These are phyloP conservation scores for Leptinotarsa texana DNA, from an alignment of 1,140 invertebrate species.

Conservation along the genomic window DNA sequence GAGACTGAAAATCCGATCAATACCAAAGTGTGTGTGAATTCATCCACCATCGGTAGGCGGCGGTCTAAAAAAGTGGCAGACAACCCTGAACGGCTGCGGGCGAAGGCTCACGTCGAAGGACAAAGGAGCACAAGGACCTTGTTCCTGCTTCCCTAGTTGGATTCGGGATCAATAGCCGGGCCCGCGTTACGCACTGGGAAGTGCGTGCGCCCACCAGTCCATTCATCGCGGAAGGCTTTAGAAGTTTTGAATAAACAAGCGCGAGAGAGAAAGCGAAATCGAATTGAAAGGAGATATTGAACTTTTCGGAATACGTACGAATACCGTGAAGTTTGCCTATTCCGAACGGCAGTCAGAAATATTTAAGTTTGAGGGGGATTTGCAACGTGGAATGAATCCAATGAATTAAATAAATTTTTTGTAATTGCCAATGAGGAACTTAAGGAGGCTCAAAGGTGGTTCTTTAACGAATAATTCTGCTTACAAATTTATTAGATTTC, in stretches of 20 bases:
- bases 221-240: not conserved
- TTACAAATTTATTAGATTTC: no score
- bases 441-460: no score
- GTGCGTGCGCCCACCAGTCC: slow-evolving; percentile 10
- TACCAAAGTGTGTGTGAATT: no score
- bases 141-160: slow-evolving; percentile 36
- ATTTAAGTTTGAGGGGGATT: no score
- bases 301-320: no score
- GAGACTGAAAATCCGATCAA: no score
- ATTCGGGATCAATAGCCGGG: slow-evolving; percentile 15
- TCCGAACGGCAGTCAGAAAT: no score
- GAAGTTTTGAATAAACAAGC: slow-evolving; percentile 14
- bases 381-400: no score
- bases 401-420: no score
- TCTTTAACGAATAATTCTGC: no score
- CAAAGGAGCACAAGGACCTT: slow-evolving; percentile 31
- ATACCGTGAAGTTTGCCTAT: no score
- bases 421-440: no score
- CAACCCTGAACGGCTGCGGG: slow-evolving; percentile 5
- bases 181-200: slow-evolving; percentile 11
- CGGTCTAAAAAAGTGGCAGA: slow-evolving; percentile 5
- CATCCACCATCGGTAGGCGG: not conserved
- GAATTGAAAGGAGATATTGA: not conserved
- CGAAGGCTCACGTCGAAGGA: slow-evolving; percentile 16
- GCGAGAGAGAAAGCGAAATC: not conserved